Base-by-base conservation (phyloP, 2,797 vertebrate species). In the Scolopax bukidnonensis region DNA sequence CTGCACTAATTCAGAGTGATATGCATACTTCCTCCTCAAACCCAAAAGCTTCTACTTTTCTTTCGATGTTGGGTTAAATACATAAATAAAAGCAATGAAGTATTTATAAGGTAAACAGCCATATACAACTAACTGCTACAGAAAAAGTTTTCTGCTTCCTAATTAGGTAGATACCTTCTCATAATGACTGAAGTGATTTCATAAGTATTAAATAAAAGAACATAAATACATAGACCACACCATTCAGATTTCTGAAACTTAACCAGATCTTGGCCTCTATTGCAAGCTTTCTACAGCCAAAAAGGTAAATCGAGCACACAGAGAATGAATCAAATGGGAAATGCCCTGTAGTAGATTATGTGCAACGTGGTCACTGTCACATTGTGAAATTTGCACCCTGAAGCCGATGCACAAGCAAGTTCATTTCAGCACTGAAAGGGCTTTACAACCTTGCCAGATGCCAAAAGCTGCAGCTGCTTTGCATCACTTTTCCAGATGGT, bases 401-500 rank as follows among this genome's bases (percentile, higher is more conserved):
- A 93, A 83, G 40, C 18, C 1, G 3, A 76, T 0, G 23, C 43
- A 79, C 7, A 2, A 75, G 20, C 32, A 48, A 88, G 45, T 43
- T 23, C 4, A 0, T 27, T 77, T 79, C 70, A 53, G 79, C 71
- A 67, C 77, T 45, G 32, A 51, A 78, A 57, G 53, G 89, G 73
- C 45, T 88, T 81, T 57, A 88, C 78, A 84, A 63, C 38, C 32
- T 13, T 11, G 15, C 48, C 70, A 60, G 59, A 95, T 54, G 86
- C 87, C 89, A 96, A 87, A 97, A 94, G 41, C 41, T 71, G 51
- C 94, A 96, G 81, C 95, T 97, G 96, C 65, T 96, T 76, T 92
- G 38, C 93, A 95, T 91, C 83, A 76, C 38, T 50, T 88, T 93
- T 91, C 92, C 89, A 96, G 92, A 95, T 92, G 88, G 95, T 45